Conservation (phyloP, 1,140 invertebrate species). For the Calephelis virginiensis region DNA sequence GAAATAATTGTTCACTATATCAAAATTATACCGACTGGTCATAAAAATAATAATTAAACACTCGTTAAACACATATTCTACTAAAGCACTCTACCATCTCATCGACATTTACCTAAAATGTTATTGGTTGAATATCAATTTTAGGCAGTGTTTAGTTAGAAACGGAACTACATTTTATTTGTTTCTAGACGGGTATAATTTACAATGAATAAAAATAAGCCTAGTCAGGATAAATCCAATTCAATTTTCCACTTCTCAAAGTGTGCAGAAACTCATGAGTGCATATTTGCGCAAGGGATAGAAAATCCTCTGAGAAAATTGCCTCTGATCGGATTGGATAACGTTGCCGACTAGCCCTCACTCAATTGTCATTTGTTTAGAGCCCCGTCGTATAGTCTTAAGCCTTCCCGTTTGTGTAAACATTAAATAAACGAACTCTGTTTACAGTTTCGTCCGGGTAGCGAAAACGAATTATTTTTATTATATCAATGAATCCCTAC, state of each 20-base stretch:
- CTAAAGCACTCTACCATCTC: no score
- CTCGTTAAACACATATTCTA: no score
- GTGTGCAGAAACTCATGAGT: slow-evolving; percentile 32
- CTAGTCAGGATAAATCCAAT: slow-evolving; percentile 26
- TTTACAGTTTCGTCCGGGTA: neutral
- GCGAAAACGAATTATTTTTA: no score
- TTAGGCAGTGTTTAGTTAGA: no score
- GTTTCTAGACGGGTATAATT: neutral
- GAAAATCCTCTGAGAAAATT: slow-evolving; percentile 59
- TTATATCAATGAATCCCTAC: no score
- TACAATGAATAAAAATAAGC: neutral
- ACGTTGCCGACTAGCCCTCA: slow-evolving; percentile 30
- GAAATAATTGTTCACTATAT: no score
- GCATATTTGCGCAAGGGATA: slow-evolving; percentile 33
- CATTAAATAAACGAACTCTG: slow-evolving; percentile 1
- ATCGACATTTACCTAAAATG: no score
- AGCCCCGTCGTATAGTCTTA: slow-evolving; percentile 12
- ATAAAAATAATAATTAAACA: no score
- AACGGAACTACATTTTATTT: neutral
- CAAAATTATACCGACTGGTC: no score
- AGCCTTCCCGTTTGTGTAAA: slow-evolving; percentile 13
- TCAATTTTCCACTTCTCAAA: slow-evolving; percentile 32
- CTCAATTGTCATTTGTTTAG: slow-evolving; percentile 51
- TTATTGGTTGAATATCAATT: no score
- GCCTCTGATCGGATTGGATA: slow-evolving; percentile 60